Base-by-base conservation (phyloP, 2,888 invertebrate species). In the Bellardia pandia region DNA sequence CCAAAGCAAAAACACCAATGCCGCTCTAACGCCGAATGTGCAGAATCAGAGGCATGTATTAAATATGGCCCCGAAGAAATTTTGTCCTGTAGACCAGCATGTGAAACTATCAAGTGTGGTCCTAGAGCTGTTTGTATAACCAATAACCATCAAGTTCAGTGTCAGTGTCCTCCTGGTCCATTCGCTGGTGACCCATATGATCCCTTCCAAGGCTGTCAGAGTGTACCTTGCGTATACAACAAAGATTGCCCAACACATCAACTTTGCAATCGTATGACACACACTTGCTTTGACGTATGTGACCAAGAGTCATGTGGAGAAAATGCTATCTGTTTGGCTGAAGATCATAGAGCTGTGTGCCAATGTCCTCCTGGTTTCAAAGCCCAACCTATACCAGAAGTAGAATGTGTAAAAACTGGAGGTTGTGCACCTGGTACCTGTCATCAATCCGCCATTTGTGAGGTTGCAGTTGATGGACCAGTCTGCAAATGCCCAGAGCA, bases 181-280 rank as follows among this genome's bases (percentile, higher is more conserved):
- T 98, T 96, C 92, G 96, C 97, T 11, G 98, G 98, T 3, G 96
- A 98, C 94, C 97, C 98, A 0, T 96, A 96, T 91, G 97, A 98
- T 92, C 93, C 95, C 2, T 94, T 94, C 84, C 95, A 95, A 84
- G 97, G 98, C 76, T 97, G 97, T 91, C 95, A 96, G 93, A 95
- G 96, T 80, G 97, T 98, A 7, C 96, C 97, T 4, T 98, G 98
- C 92, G 97, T 98, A 53, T 97, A 97, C 92, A 98, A 98, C 91
- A 95, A 96, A 69, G 98, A 98, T 91, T 98, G 98, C 91, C 96
- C 96, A 48, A 94, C 96, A 0, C 95, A 96, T 82, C 96, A 98
- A 92, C 94, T 97, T 77, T 98, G 98, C 92, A 96, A 98, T 91
- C 95, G 98, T 76, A 94, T 97, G 91, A 96, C 96, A 1, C 96